Evolutionary conservation across 1,140 invertebrate species (phyloP).

Genomic region (Cepaea nemoralis): DNA sequence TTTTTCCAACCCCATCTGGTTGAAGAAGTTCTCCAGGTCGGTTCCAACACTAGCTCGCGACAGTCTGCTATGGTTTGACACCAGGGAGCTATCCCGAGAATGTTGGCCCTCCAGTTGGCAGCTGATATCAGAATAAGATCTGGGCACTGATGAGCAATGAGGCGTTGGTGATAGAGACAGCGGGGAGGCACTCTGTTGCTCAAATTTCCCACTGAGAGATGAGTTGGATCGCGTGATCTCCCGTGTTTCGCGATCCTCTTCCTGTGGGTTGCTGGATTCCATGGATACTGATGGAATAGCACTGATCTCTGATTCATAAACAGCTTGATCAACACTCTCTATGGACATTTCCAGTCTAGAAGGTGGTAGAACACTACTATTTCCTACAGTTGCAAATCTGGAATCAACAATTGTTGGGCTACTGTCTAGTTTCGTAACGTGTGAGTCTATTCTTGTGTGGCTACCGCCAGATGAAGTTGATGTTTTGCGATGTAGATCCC

Average conservation of each 20-base stretch:
- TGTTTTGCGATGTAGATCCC: no score
- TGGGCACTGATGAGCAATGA: constrained; percentile 44
- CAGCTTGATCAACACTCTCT: constrained; percentile 39
- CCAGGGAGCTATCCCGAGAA: constrained; percentile 60
- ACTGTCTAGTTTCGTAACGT: neutral
- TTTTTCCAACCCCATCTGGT: constrained; percentile 86
- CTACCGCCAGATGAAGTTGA: no score
- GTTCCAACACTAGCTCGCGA: constrained; percentile 68
- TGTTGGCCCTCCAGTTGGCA: constrained; percentile 51
- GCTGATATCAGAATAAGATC: constrained; percentile 67
- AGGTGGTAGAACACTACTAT: neutral
- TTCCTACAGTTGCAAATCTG: neutral
- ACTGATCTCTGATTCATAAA: constrained; percentile 33
- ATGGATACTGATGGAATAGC: constrained; percentile 11
- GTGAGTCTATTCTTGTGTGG: neutral
- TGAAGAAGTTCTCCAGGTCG: constrained; percentile 81
- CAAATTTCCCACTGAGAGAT: constrained; percentile 32
- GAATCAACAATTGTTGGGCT: neutral
- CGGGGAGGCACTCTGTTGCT: constrained; percentile 5
- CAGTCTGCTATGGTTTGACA: constrained; percentile 60
- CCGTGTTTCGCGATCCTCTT: neutral
- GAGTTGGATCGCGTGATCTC: constrained; percentile 23
- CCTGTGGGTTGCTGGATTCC: neutral
- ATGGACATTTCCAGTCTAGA: constrained; percentile 38
- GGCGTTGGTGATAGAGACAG: constrained; percentile 5